phyloP scores from a whole-genome alignment of 2,113 vertebrate species.

The Cryptomyrus ogoouensis region DNA sequence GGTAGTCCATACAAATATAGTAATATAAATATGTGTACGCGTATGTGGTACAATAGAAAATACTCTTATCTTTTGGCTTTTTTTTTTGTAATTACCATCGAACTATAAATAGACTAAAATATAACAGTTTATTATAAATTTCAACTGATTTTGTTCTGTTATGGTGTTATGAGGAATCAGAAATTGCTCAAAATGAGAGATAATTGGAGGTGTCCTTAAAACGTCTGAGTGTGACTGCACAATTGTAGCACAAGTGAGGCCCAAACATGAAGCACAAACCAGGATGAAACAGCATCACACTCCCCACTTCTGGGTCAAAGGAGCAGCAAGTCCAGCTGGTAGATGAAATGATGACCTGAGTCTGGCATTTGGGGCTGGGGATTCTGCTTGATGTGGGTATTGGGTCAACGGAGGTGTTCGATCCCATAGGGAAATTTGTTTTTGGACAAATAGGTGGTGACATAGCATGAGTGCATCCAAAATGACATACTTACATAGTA shows the following conservation, averaged over 20 bases:
- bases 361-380: neutral
- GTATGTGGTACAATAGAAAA: neutral
- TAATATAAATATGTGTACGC: neutral
- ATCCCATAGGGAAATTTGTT: neutral
- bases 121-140: neutral
- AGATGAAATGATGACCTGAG: neutral
- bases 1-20: neutral
- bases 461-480: neutral
- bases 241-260: neutral
- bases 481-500: neutral
- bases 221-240: neutral
- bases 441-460: neutral
- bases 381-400: neutral
- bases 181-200: neutral
- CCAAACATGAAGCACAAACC: neutral
- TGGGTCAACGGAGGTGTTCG: neutral
- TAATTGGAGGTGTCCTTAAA: neutral
- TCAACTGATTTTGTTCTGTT: neutral
- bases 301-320: neutral
- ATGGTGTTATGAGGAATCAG: neutral
- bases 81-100: neutral
- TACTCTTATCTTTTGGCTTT: neutral
- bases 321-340: neutral
- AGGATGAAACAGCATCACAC: neutral
- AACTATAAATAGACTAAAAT: neutral